These are phyloP conservation scores for Chloromyia formosa DNA, from an alignment of 2,888 invertebrate genomes.

Conservation along the genomic window DNA sequence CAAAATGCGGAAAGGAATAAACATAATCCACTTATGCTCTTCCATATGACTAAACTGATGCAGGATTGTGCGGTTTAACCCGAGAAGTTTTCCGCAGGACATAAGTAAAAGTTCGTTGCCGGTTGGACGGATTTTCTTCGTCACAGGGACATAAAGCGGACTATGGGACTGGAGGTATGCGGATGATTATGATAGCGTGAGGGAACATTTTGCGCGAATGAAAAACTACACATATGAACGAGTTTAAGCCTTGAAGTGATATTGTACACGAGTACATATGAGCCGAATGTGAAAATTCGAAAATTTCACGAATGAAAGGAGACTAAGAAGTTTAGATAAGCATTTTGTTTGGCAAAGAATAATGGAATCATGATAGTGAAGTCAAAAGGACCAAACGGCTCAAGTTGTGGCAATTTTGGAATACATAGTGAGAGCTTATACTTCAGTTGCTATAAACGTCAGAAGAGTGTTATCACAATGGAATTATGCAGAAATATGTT, in stretches of 20 bases:
- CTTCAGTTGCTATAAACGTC: no score
- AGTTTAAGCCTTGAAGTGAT: neutral
- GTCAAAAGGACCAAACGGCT: neutral
- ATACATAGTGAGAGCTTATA: no score
- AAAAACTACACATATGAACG: no score
- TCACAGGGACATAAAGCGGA: neutral
- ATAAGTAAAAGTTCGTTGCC: conserved; percentile 15
- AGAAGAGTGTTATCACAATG: no score
- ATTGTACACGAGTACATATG: neutral
- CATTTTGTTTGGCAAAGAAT: conserved; percentile 12
- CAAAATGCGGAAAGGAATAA: conserved; percentile 41
- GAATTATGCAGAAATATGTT: no score
- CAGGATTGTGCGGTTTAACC: conserved; percentile 35
- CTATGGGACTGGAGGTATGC: neutral
- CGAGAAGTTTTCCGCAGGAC: conserved; percentile 26
- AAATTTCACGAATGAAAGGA: conserved; percentile 37
- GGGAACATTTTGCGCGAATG: neutral
- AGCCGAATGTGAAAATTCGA: conserved; percentile 16
- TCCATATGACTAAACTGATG: conserved; percentile 45
- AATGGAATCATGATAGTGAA: neutral
- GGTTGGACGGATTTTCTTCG: neutral
- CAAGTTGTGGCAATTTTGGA: no score
- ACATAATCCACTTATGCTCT: conserved; percentile 48
- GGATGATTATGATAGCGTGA: neutral
- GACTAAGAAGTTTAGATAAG: conserved; percentile 8